Evolutionary conservation across 2,888 invertebrate genomes (phyloP), one percentile per base, ranked within the genome.

Genomic region (Heliconius erato): DNA sequence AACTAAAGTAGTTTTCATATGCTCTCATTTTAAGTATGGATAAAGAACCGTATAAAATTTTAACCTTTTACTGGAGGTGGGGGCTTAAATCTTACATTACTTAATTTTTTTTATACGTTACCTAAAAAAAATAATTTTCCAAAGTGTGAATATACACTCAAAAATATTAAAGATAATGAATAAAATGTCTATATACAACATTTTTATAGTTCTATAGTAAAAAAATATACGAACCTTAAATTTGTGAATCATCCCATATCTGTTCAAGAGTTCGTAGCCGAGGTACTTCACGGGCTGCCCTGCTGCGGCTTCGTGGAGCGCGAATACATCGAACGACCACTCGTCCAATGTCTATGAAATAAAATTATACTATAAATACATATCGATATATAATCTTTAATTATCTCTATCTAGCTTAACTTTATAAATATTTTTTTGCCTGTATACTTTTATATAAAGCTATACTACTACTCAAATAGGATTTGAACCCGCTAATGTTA

Each of bases 301-400:
- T 87, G 97, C 97, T 35, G 98, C 97, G 4, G 98, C 98, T 87
- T 99, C 98, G 90, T 98, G 98, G 85, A 99, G 96, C 3, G 98
- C 97, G 91, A 99, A 99, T 84, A 99, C 98, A 94, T 99, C 98
- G 94, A 99, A 99, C 6, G 98, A 98, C 99, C 99, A 99, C 87
- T 98, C 98, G 93, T 99, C 99, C 85, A 99, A 95, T 78, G 98
- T 98, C 98, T 98, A 95, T 4, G 11, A 35, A 59, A 76, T 59
- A 35, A 9, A 54, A 59, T n/a, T 54, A 16, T 49, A 49, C 16
- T 3, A n/a, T 49, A 49, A 49, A 16, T 49, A 49, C 3, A 23
- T 59, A 59, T 59, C 59, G 23, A 23, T 59, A 59, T 59, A 59
- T 19, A 49, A 49, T 49, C 19, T 54, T 54, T 6, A 54, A 19